Evolutionary conservation across 2,888 invertebrate genomes (phyloP), one percentile per base, ranked within the genome.

Genomic region (Oasisia sp.): DNA sequence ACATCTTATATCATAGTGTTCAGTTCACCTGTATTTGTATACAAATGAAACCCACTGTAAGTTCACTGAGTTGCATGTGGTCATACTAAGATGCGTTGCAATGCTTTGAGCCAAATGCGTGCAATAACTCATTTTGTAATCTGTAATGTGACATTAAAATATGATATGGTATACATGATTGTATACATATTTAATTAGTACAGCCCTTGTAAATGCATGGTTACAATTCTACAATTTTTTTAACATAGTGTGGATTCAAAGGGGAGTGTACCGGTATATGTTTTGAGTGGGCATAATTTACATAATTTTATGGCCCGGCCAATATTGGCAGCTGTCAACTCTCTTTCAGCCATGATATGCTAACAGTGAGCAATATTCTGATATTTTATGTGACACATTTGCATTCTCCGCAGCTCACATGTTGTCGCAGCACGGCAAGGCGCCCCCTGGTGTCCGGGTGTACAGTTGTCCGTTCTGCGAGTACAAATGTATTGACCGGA

Each of bases 401-500:
- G 74, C 74, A 7, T 74, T 74, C 27, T 44, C 92, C 32, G 19
- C 92, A 94, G 94, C 93, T 89, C 94, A 94, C 91, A 92, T 93
- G 92, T 44, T 94, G 74, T 92, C 94, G 4, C 92, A 94, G 89
- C 94, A 94, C 89, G 92, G 91, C 32, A 92, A 92, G 32, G 91
- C 91, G 7, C 93, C 94, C 56, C 92, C 92, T 44, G 94, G 94
- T 91, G 93, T 94, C 12, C 90, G 91, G 58, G 92, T 94, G 27
- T 94, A 91, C 91, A 56, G 32, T 12, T 94, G 94, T 92, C 27
- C n/a, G 3, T 56, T 89, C 90, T 94, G 94, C 90, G 74, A 91
- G 19, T 94, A 94, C 92, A 92, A 92, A 58, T 94, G 94, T 91
- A 93, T 93, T n/a, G 94, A 94, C 38, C 93, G 91, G 89, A 93